Percentiles rank a stretch among this genome's conserved stretches.
phyloP scores from a whole-genome alignment of 2,888 invertebrate species.

The Syrista parreyssii region DNA sequence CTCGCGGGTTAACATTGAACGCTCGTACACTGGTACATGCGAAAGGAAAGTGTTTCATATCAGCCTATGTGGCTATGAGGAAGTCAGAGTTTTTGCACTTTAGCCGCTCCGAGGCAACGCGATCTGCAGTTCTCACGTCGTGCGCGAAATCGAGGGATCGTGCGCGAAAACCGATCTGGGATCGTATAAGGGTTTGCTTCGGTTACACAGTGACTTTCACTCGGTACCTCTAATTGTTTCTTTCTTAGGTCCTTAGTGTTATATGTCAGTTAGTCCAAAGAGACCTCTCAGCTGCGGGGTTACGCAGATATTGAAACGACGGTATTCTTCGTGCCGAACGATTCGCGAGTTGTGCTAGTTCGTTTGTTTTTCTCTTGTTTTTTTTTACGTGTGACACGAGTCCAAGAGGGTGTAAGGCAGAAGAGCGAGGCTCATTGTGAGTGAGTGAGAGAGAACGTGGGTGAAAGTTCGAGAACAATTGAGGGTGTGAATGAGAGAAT shows the following conservation, averaged over 20 bases:
- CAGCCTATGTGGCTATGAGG: not conserved
- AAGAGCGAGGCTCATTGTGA: constrained; percentile 9
- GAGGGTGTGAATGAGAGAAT: not conserved
- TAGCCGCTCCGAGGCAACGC: not conserved
- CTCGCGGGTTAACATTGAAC: not conserved
- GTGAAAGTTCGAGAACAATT: not conserved
- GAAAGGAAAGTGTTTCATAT: not conserved
- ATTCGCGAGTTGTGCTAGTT: constrained; percentile 14
- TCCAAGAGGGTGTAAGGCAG: constrained; percentile 4
- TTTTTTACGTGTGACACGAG: constrained; percentile 9
- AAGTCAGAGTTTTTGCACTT: not conserved
- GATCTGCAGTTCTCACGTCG: not conserved
- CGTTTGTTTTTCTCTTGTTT: not conserved
- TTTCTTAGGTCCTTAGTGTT: constrained; percentile 5
- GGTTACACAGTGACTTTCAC: constrained; percentile 18
- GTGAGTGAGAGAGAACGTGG: constrained; percentile 14
- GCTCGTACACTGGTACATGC: not conserved
- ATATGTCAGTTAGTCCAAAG: constrained; percentile 34
- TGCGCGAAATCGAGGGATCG: not conserved
- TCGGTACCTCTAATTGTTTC: constrained; percentile 9
- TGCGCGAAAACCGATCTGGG: not conserved
- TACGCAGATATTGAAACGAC: not conserved
- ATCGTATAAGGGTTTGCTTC: not conserved
- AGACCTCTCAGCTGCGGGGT: constrained; percentile 24
- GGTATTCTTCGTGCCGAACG: constrained; percentile 3